These are phyloP conservation scores for Lerista edwardsae DNA, from an alignment of 2,797 vertebrate genomes.

Conservation along the genomic window DNA sequence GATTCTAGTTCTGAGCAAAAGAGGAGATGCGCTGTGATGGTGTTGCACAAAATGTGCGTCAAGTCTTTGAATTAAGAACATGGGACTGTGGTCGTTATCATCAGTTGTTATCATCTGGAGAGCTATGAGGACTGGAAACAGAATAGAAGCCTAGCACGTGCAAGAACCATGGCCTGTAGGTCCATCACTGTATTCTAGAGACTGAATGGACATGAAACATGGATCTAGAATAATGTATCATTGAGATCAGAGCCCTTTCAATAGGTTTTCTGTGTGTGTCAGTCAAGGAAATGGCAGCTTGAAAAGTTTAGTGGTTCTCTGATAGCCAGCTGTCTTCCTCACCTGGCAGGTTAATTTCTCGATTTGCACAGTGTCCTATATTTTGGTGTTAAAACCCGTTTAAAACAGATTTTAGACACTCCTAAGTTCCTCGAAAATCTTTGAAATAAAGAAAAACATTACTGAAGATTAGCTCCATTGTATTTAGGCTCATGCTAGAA, in stretches of 20 bases:
- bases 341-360: too few species aligned
- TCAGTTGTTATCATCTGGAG: neutral
- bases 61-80: neutral
- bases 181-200: neutral
- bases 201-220: neutral
- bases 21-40: too few species aligned
- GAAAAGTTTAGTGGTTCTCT: too few species aligned
- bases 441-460: too few species aligned
- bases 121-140: neutral
- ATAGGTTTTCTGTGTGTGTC: neutral
- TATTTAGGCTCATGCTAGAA: too few species aligned
- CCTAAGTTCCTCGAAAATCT: too few species aligned
- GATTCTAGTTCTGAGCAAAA: neutral
- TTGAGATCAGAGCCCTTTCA: neutral
- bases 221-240: too few species aligned
- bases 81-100: neutral
- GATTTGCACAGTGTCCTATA: neutral
- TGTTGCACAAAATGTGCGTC: neutral
- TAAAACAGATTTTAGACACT: too few species aligned
- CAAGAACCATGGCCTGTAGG: neutral
- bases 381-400: neutral
- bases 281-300: neutral
- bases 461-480: too few species aligned
- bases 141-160: too few species aligned
- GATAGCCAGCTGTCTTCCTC: neutral